Base-by-base conservation (phyloP, 2,113 vertebrate genomes). In the Mormyrus lacerda region DNA sequence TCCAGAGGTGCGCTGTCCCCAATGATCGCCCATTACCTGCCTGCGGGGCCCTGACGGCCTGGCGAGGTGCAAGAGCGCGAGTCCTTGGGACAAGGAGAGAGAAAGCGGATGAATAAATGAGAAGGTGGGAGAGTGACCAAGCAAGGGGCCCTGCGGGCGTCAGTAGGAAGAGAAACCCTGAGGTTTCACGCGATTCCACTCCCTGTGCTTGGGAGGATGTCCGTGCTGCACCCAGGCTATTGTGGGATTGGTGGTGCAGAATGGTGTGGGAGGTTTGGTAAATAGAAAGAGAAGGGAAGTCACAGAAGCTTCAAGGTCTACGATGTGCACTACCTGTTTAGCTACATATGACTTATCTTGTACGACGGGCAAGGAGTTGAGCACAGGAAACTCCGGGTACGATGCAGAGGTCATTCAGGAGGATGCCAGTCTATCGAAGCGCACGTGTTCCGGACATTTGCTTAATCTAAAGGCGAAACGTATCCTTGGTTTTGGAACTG, bases 21-120 rank as follows among this genome's bases (percentile, higher is more conserved):
- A 94, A 96, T 95, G 94, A 95, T 93, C 85, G 92, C 92, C 98
- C 93, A 96, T 96, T 95, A 95, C 95, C 31, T 79, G 82, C 82
- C 39, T 47, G 82, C 42, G 94, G 91, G 93, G 93, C 92, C 35
- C 35, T 39, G 73, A 42, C 15, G 35, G 73, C 73, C 73, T 15
- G 35, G 35, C 1, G 73, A 7, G 73, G 73, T 7, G 13, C 1
- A 39, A 42, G 35, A 79, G 31, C 31, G 35, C 73, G 73, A 79
- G 73, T 79, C 83, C 83, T 85, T 47, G 44, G 44, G 44, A 48
- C 83, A n/a, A 47, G 47, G 83, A 85, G 44, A 48, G 83, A 48
- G 44, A 48, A 48, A n/a, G 44, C 24, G 7, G n/a, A 19, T 39
- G 73, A 79, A 42, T 42, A 42, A 79, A 42, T 17, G 31, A 19